Evolutionary conservation across 2,113 vertebrate genomes (phyloP), one percentile per base, ranked within the genome.

Genomic region (Cynocephalus volans): DNA sequence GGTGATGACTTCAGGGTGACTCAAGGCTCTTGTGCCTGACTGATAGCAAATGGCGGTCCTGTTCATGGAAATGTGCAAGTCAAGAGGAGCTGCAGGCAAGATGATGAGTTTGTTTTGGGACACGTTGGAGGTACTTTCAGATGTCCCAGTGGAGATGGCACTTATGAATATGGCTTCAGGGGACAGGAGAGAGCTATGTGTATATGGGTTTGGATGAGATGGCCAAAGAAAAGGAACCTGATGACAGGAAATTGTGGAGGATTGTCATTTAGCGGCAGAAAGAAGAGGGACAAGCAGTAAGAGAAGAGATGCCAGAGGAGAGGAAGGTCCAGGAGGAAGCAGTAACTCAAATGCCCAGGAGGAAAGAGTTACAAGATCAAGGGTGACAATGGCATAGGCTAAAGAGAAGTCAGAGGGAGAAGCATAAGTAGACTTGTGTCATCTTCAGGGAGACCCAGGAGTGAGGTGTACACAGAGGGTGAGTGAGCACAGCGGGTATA

Each of bases 41-140:
- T 67, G 58, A 8, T 12, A 62, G 23, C 21, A 23, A 14, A 3
- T 48, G 8, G 26, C 0, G 0, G 18, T n/a, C 14, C 54, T 26
- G 4, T 41, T 92, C 70, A 2, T 4, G 26, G 76, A 88, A n/a
- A 73, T 13, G 13, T 3, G 5, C 48, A 69, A 41, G 19, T 31
- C 58, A 18, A 28, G 15, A 72, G 31, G 17, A 31, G 9, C 18
- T 64, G 0, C 10, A 26, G 9, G 33, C 13, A 48, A 21, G 36
- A 64, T 33, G 50, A 64, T 56, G 54, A 45, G 23, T 76, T 58
- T 81, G 7, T 5, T 24, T 33, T 11, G 10, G 24, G 24, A n/a
- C 26, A 54, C 14, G 0, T 33, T 24, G 1, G 41, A 45, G 19
- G 24, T 77, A 19, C 60, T 60, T 81, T 67, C 80, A 56, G 15